Conservation (phyloP, 1,140 invertebrate species). For the Streblospio benedicti region DNA sequence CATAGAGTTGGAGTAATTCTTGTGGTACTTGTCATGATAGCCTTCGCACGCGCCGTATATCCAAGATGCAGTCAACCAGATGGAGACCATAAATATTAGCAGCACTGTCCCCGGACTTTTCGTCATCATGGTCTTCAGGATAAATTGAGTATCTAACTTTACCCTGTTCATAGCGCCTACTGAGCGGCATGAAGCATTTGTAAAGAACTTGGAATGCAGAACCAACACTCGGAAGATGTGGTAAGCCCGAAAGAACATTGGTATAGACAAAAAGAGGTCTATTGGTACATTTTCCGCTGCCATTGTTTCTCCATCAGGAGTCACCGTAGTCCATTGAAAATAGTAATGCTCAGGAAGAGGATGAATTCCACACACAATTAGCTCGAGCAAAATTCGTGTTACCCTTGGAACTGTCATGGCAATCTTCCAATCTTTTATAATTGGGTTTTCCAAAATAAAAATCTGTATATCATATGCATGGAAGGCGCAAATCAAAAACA, state of each 20-base stretch:
- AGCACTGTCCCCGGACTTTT: conserved; percentile 97
- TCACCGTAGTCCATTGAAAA: neutral
- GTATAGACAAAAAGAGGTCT: conserved; percentile 89
- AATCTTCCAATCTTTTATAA: conserved; percentile 99
- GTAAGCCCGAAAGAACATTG: conserved; percentile 98
- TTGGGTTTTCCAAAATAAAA: too few relatives aligned
- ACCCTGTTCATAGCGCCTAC: conserved; percentile 95
- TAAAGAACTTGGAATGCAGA: conserved; percentile 96
- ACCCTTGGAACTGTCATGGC: conserved; percentile 96
- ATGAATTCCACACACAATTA: conserved; percentile 90
- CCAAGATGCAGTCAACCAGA: conserved; percentile 99
- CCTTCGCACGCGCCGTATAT: conserved; percentile 94
- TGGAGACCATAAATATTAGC: conserved; percentile 91
- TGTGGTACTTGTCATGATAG: conserved; percentile 68
- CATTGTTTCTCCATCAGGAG: too few relatives aligned
- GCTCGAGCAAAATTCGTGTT: conserved; percentile 81
- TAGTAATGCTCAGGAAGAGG: conserved; percentile 66
- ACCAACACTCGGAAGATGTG: conserved; percentile 98
- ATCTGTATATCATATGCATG: conserved; percentile 30
- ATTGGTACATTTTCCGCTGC: conserved; percentile 37
- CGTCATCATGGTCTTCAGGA: conserved; percentile 98
- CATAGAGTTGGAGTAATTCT: conserved; percentile 95
- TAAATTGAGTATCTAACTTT: conserved; percentile 98
- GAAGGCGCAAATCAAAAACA: conserved; percentile 31
- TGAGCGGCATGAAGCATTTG: conserved; percentile 76